phyloP scores from a whole-genome alignment of 2,113 vertebrate genomes.

The Chamaetylas fuelleborni region DNA sequence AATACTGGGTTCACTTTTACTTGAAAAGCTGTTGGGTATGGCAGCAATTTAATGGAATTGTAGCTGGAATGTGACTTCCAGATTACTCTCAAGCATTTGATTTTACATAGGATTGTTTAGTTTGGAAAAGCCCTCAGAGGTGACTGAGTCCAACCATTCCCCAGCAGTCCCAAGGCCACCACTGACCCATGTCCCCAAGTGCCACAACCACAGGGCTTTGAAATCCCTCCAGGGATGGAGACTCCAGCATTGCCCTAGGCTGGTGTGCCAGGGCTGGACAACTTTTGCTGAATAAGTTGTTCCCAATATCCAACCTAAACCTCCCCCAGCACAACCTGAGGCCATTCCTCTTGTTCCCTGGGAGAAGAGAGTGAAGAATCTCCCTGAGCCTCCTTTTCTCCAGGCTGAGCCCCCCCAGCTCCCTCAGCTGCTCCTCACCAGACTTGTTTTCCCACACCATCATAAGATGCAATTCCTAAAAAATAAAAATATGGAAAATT shows the following conservation, averaged over 20 bases:
- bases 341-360: neutral
- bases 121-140: neutral
- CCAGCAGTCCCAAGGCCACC: neutral
- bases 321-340: neutral
- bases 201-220: neutral
- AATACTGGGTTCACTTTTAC: neutral
- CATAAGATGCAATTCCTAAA: neutral
- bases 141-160: accelerated
- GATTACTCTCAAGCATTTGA: neutral
- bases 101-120: neutral
- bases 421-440: neutral
- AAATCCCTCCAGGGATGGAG: neutral
- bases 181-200: neutral
- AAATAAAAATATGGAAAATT: neutral
- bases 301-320: neutral
- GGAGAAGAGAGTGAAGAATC: neutral
- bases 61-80: neutral
- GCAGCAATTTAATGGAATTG: neutral
- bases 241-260: accelerated
- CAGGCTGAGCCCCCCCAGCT: neutral
- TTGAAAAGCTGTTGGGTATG: neutral
- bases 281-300: neutral
- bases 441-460: neutral
- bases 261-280: neutral
- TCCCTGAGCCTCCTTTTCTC: neutral